Conservation (phyloP, 2,888 invertebrate genomes). For the Ernsta delagoae region DNA sequence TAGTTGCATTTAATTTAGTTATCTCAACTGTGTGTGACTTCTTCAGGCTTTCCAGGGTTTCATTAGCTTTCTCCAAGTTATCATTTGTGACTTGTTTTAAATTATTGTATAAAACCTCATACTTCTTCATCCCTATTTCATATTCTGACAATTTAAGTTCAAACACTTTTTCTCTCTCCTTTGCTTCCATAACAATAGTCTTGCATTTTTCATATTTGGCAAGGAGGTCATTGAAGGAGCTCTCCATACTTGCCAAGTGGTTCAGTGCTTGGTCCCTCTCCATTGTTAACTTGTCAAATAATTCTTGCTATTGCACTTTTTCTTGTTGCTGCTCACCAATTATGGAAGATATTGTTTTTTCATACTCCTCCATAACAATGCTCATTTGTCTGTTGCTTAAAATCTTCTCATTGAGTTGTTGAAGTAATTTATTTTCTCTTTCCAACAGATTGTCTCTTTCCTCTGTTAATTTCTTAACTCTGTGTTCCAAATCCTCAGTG, state of each 20-base stretch:
- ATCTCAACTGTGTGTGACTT: constrained; percentile 91
- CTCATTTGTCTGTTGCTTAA: constrained; percentile 83
- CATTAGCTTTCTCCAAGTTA: constrained; percentile 89
- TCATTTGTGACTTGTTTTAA: constrained; percentile 94
- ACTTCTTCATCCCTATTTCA: constrained; percentile 88
- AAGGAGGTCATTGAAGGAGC: constrained; percentile 86
- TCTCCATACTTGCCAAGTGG: constrained; percentile 85
- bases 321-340: constrained; percentile 89
- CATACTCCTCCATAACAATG: constrained; percentile 91
- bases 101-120: constrained; percentile 92
- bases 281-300: constrained; percentile 72
- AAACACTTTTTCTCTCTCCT: constrained; percentile 87
- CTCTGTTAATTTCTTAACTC: constrained; percentile 66
- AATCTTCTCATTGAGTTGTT: constrained; percentile 68
- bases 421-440: constrained; percentile 63
- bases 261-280: constrained; percentile 85
- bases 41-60: constrained; percentile 90
- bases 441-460: constrained; percentile 62
- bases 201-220: constrained; percentile 88
- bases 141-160: constrained; percentile 88
- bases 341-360: constrained; percentile 90
- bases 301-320: constrained; percentile 78
- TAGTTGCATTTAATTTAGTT: constrained; percentile 92
- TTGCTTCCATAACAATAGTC: constrained; percentile 76
- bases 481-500: constrained; percentile 62